Conservation (phyloP, 2,113 vertebrate genomes). For the Pica pica region DNA sequence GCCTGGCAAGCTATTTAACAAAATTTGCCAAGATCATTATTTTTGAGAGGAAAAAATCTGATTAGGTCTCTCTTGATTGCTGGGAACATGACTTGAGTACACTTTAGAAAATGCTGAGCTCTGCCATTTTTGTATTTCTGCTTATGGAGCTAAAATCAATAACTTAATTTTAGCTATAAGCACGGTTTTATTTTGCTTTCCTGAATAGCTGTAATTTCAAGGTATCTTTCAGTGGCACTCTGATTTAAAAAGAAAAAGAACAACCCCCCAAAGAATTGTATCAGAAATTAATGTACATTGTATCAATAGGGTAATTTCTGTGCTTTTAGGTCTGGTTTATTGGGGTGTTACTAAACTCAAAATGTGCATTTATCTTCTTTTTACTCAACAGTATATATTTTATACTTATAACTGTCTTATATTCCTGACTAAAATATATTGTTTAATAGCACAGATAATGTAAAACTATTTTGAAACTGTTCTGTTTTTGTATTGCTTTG, state of each 20-base stretch:
- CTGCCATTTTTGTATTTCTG: background rate
- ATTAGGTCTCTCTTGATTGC: conserved; percentile 41
- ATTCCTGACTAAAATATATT: background rate
- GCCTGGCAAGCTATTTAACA: background rate
- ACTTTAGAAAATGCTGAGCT: conserved; percentile 41
- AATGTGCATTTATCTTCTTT: background rate
- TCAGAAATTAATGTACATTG: background rate
- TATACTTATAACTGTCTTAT: background rate
- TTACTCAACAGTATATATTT: background rate
- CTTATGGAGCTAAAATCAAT: conserved; percentile 20
- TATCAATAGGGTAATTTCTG: background rate
- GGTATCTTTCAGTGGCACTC: background rate
- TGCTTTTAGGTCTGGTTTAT: background rate
- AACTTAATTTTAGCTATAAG: conserved; percentile 24
- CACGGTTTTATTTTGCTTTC: background rate
- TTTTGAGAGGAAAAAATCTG: conserved; percentile 42
- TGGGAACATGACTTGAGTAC: conserved; percentile 6
- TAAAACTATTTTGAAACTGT: background rate
- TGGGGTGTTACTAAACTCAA: background rate
- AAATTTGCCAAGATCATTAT: conserved; percentile 36
- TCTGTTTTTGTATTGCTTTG: background rate
- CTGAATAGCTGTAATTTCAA: background rate
- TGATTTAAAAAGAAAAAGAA: background rate
- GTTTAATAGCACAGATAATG: background rate
- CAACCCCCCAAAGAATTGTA: background rate